Evolutionary conservation across 1,140 invertebrate genomes (phyloP).

Genomic region (Zaprionus taronus): DNA sequence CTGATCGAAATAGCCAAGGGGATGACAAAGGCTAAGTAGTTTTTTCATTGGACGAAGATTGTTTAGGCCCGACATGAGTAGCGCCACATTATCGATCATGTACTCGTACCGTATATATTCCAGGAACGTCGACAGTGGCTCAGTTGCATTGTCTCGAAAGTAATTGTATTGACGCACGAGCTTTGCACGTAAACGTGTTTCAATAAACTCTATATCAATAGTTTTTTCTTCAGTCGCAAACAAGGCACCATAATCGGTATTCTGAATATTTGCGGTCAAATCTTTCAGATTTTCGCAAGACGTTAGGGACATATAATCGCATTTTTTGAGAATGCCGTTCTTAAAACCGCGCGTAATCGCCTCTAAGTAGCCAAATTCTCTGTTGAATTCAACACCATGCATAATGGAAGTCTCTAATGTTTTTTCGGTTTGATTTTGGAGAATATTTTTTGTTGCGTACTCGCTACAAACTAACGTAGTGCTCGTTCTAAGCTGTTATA

Average conservation of each 20-base stretch:
- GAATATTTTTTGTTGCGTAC: background rate
- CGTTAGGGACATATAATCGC: slow-evolving; percentile 99
- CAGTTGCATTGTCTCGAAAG: slow-evolving; percentile 97
- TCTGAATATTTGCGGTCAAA: slow-evolving; percentile 98
- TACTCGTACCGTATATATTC: slow-evolving; percentile 99
- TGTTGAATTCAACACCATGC: slow-evolving; percentile 87
- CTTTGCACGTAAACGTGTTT: slow-evolving; percentile 98
- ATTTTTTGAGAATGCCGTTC: slow-evolving; percentile 97
- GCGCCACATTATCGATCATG: slow-evolving; percentile 99
- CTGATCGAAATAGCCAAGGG: slow-evolving; percentile 99
- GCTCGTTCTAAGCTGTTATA: background rate
- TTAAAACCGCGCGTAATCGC: slow-evolving; percentile 99
- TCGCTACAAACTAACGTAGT: background rate
- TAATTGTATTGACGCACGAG: slow-evolving; percentile 99
- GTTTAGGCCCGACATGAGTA: slow-evolving; percentile 99
- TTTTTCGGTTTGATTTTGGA: background rate
- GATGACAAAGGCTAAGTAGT: slow-evolving; percentile 99
- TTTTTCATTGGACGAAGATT: slow-evolving; percentile 99
- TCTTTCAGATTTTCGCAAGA: slow-evolving; percentile 99
- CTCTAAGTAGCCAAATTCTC: slow-evolving; percentile 98
- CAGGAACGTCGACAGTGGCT: slow-evolving; percentile 97
- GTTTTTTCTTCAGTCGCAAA: slow-evolving; percentile 98
- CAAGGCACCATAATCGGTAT: slow-evolving; percentile 99
- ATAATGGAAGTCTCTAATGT: slow-evolving; percentile 34
- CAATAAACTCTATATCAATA: slow-evolving; percentile 97